These are phyloP conservation scores for Cepaea hortensis DNA, from an alignment of 2,888 invertebrate genomes.

Conservation along the genomic window DNA sequence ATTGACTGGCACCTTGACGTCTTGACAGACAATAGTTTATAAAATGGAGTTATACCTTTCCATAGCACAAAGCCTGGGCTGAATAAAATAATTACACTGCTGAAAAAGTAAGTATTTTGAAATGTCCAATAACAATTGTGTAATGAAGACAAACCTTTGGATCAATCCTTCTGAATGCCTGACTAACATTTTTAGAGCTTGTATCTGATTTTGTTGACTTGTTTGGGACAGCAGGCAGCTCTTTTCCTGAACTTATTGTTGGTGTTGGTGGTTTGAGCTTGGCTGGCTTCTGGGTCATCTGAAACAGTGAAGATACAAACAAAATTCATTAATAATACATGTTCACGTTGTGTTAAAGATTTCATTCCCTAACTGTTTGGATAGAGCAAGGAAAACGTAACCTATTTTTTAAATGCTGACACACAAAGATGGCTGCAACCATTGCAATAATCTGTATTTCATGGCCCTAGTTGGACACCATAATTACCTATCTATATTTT, in stretches of 20 bases:
- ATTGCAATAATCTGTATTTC: too few relatives aligned
- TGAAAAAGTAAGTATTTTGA: too few relatives aligned
- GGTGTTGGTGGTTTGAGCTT: constrained; percentile 58
- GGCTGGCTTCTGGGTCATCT: constrained; percentile 63
- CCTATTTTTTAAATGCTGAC: background rate
- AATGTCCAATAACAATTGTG: too few relatives aligned
- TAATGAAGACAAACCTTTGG: constrained; percentile 57
- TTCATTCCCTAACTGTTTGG: background rate
- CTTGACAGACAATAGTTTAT: too few relatives aligned
- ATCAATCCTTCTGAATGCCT: constrained; percentile 69
- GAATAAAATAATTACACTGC: too few relatives aligned
- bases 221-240: constrained; percentile 51
- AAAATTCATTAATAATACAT: background rate
- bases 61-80: too few relatives aligned
- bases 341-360: background rate
- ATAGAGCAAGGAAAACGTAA: background rate
- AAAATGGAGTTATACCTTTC: too few relatives aligned
- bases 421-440: background rate
- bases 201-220: constrained; percentile 65
- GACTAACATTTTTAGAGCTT: constrained; percentile 55
- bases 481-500: too few relatives aligned
- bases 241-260: constrained; percentile 51
- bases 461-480: too few relatives aligned
- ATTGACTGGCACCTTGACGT: too few relatives aligned
- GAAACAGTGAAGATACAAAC: background rate